These are phyloP conservation scores for Harlomillsia oculata DNA, from an alignment of 1,140 invertebrate genomes.

Conservation along the genomic window DNA sequence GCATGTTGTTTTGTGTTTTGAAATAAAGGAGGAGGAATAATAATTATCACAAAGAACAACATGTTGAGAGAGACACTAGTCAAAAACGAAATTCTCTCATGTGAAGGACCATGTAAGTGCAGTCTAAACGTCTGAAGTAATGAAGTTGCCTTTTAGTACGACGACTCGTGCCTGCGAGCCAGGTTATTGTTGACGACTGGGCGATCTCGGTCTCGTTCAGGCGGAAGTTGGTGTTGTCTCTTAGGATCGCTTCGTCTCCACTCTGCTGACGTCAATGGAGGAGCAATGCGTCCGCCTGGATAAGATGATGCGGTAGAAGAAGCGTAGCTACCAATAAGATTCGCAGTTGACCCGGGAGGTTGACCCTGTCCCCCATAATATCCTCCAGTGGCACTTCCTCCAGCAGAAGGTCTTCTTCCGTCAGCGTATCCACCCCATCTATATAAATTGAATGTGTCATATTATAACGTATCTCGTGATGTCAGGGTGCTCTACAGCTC, in stretches of 20 bases:
- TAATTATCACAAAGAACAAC: too few species aligned
- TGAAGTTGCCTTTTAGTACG: too few species aligned
- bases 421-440: background rate
- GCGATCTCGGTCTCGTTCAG: background rate
- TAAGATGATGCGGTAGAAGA: background rate
- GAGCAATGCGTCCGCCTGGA: constrained; percentile 2
- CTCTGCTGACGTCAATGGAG: background rate
- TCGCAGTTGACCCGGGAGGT: background rate
- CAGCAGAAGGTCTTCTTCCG: background rate
- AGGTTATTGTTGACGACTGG: background rate
- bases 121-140: too few species aligned
- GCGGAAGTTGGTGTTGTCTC: too few species aligned
- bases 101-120: too few species aligned
- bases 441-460: too few species aligned
- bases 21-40: too few species aligned
- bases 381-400: background rate
- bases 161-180: background rate
- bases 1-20: too few species aligned
- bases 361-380: background rate
- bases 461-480: too few species aligned
- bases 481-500: too few species aligned
- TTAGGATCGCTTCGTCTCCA: constrained; percentile 5
- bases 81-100: too few species aligned
- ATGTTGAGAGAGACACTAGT: too few species aligned
- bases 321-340: background rate